phyloP scores from a whole-genome alignment of 35 echinoderm and acorn worm genomes.

The Ophioderma brevispina region DNA sequence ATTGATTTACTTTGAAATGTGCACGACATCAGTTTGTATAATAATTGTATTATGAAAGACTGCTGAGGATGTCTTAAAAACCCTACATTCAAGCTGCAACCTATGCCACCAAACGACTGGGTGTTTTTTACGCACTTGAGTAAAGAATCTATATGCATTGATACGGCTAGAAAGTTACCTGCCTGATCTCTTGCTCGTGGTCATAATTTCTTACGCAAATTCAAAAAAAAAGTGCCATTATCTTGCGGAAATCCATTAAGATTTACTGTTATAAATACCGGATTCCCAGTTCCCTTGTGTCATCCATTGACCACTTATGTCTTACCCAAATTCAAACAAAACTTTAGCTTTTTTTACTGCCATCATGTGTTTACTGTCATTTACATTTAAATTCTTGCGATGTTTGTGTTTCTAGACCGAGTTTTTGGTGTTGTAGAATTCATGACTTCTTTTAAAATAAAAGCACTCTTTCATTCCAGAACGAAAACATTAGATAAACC shows the following conservation, averaged over 20 bases:
- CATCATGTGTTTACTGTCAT: too few relatives aligned
- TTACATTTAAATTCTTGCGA: too few relatives aligned
- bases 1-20: too few relatives aligned
- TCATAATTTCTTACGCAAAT: slow-evolving; percentile 14
- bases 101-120: background rate
- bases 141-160: background rate
- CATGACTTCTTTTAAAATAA: too few relatives aligned
- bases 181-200: background rate
- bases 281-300: background rate
- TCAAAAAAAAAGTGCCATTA: background rate
- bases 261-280: background rate
- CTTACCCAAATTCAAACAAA: background rate
- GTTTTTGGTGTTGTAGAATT: too few relatives aligned
- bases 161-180: background rate
- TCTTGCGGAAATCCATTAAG: slow-evolving; percentile 9
- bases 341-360: background rate
- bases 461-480: too few relatives aligned
- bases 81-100: too few relatives aligned
- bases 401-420: too few relatives aligned
- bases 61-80: too few relatives aligned
- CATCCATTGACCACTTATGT: background rate
- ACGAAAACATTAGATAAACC: too few relatives aligned
- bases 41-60: too few relatives aligned
- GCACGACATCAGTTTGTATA: too few relatives aligned
- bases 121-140: background rate